Evolutionary conservation across 1,140 invertebrate species (phyloP), one percentile per base, ranked within the genome.

Genomic region (Pogonus chalceus): DNA sequence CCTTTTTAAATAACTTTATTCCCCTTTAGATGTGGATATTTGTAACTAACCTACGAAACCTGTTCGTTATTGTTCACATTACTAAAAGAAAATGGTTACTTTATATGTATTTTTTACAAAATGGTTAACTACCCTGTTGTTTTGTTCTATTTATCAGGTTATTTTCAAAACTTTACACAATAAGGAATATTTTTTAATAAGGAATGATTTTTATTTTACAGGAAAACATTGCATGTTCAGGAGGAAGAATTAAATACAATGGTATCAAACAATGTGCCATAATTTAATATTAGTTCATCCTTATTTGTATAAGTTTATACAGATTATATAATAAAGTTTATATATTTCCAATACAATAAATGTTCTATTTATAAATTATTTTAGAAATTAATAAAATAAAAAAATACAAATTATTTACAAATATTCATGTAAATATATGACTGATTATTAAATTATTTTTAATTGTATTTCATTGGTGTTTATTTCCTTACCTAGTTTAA

Each of bases 331-430:
- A 43, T 43, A 43, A 43, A 43, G 18, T 43, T 43, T 43, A 43
- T 43, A 43, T 43, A 43, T 43, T 43, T 43, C 37, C 37, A 43
- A 43, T 12, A 43, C 14, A n/a, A n/a, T n/a, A n/a, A n/a, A n/a
- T 22, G 7, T 39, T 52, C 37, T 14, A 37, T 7, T 46, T 3
- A 52, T 21, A 35, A 35, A 14, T 52, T 35, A 20, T 37, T 35
- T 20, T 37, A 7, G 20, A 23, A 10, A 12, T 49, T 16, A 49
- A 4, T 4, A 7, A 12, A 10, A 10, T 23, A 10, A 23, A 1
- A 2, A 37, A 3, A 16, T 21, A 37, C 7, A 37, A 47, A 18
- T 46, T 14, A 43, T 26, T 18, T 46, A 53, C 23, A 35, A 18
- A 18, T 35, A 14, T 35, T 20, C 16, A 46, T 46, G 14, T 23